Evolutionary conservation across 2,797 vertebrate genomes (phyloP), one percentile per base, ranked within the genome.

Genomic region (Artibeus lituratus): DNA sequence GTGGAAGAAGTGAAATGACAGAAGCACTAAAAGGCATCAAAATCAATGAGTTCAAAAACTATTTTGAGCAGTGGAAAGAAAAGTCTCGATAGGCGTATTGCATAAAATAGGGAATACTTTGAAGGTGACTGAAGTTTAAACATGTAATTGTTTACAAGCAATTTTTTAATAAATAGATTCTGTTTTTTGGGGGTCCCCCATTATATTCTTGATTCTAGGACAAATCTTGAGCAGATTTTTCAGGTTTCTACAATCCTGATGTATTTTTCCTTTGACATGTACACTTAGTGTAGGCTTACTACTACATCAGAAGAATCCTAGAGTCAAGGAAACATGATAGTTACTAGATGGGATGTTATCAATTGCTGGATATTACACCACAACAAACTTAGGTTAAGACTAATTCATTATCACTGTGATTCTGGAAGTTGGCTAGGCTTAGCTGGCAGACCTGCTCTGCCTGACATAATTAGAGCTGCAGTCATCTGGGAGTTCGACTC

Each of bases 171-270:
- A 32, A 62, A 62, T n/a, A n/a, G 14, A n/a, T 65, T 65, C 62
- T 65, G 59, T 5, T n/a, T 32, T 32, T 32, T n/a, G 1, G 57
- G 59, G 59, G 29, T 65, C 14, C 62, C 62, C 19, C 26, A 26
- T 59, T 14, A 3, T n/a, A 42, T 19, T 77, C 35, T 86, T 55
- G 55, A 62, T 47, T 78, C 47, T 57, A 15, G 96, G 78, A 47
- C 62, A 35, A 3, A 37, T 0, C 37, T 4, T 19, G 49, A 73
- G 29, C 44, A n/a, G 35, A 51, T 24, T 78, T 93, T 51, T 21
- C 70, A 90, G 47, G 44, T 49, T 92, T 87, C 82, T 84, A 55
- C 87, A 81, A 88, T 85, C 5, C 4, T 22, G 26, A 32, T 1
- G 5, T 21, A 3, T 62, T 59, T 85, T 70, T 53, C 49, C 24